These are phyloP conservation scores for Orycteropus afer DNA, from an alignment of 2,113 vertebrate species.

Conservation along the genomic window DNA sequence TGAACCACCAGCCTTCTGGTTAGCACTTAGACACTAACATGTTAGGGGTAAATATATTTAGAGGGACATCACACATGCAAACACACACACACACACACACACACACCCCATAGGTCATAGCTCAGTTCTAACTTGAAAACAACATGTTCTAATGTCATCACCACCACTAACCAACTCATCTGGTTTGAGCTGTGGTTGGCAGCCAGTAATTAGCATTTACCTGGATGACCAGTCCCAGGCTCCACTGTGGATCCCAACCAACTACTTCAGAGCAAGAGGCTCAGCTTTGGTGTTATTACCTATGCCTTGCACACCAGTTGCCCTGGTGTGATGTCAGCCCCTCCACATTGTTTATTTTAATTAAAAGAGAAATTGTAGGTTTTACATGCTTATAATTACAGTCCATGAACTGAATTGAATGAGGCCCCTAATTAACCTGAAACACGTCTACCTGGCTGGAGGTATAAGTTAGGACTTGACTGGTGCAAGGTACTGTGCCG, in stretches of 20 bases:
- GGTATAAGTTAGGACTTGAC: slow-evolving; percentile 88
- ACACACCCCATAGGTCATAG: slow-evolving; percentile 43
- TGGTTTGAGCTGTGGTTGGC: slow-evolving; percentile 67
- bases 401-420: slow-evolving; percentile 87
- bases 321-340: slow-evolving; percentile 89
- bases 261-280: slow-evolving; percentile 81
- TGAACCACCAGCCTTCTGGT: too few species aligned
- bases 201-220: slow-evolving; percentile 82
- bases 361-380: slow-evolving; percentile 92
- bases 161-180: slow-evolving; percentile 70
- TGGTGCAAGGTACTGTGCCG: slow-evolving; percentile 81
- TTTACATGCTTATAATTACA: slow-evolving; percentile 90
- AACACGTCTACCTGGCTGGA: slow-evolving; percentile 88
- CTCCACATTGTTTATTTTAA: slow-evolving; percentile 91
- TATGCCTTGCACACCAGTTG: slow-evolving; percentile 86
- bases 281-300: slow-evolving; percentile 88
- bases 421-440: slow-evolving; percentile 91
- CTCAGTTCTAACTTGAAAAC: slow-evolving; percentile 56
- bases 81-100: neutral
- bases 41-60: neutral
- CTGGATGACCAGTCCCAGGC: slow-evolving; percentile 72
- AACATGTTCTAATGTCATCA: slow-evolving; percentile 48
- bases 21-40: too few species aligned
- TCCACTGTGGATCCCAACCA: slow-evolving; percentile 69
- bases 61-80: neutral